Evolutionary conservation across 2,888 invertebrate genomes (phyloP).

Genomic region (Nephrotoma appendiculata): DNA sequence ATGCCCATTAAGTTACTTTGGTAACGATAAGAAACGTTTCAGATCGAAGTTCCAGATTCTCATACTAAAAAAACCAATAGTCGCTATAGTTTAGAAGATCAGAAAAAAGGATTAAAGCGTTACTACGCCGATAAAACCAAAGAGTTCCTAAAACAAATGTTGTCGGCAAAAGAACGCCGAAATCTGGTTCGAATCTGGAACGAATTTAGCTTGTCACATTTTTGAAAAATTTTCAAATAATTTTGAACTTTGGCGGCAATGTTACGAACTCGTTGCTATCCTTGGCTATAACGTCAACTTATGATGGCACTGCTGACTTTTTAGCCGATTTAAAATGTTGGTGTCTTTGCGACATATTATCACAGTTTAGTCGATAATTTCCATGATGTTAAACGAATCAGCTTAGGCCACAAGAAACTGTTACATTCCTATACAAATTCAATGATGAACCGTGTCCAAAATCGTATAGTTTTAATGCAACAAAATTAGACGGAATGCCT

Average conservation of each 20-base stretch:
- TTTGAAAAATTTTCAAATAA: constrained; percentile 72
- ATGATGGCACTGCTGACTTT: constrained; percentile 86
- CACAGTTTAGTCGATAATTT: constrained; percentile 82
- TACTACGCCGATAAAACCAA: constrained; percentile 68
- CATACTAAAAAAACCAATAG: constrained; percentile 49
- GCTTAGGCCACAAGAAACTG: constrained; percentile 76
- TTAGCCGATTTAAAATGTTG: constrained; percentile 60
- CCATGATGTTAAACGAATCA: constrained; percentile 45
- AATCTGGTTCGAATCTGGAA: constrained; percentile 58
- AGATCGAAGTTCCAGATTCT: constrained; percentile 79
- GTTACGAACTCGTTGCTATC: constrained; percentile 60
- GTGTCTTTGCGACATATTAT: constrained; percentile 87
- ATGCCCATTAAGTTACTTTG: constrained; percentile 64
- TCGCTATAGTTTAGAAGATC: constrained; percentile 68
- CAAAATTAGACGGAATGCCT: constrained; percentile 80
- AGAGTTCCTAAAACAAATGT: constrained; percentile 57
- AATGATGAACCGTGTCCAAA: constrained; percentile 86
- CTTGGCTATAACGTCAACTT: constrained; percentile 82
- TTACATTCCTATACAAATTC: constrained; percentile 93
- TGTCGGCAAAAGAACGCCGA: constrained; percentile 66
- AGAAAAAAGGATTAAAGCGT: constrained; percentile 67
- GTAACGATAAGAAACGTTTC: constrained; percentile 81
- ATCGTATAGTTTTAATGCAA: constrained; percentile 98
- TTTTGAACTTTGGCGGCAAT: constrained; percentile 64
- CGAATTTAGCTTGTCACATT: constrained; percentile 66